Percentiles rank a stretch among this genome's conserved stretches.
These are phyloP conservation scores for Nesogale talazaci DNA, from an alignment of 2,113 vertebrate genomes.

Conservation along the genomic window DNA sequence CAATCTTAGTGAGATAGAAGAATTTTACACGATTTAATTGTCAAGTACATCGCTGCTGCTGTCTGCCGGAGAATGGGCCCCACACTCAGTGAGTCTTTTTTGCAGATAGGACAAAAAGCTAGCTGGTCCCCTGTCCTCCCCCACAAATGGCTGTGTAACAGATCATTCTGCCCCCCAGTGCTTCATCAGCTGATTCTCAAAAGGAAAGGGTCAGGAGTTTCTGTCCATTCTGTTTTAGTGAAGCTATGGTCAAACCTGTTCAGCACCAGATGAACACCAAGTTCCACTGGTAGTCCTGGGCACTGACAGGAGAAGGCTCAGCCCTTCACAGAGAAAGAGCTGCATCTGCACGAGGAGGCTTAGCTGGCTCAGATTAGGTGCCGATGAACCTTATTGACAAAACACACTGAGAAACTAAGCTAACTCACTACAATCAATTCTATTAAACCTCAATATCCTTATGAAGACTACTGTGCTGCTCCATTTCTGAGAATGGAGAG, in stretches of 20 bases:
- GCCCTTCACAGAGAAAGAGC: not conserved
- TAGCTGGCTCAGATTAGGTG: not conserved
- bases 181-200: not conserved
- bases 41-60: not conserved
- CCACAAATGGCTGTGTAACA: not conserved
- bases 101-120: not conserved
- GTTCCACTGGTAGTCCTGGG: not conserved
- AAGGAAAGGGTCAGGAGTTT: not conserved
- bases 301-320: not conserved
- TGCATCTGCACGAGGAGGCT: not conserved
- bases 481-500: slow-evolving; percentile 16
- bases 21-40: slow-evolving; percentile 36
- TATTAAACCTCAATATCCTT: slow-evolving; percentile 43
- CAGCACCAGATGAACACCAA: not conserved
- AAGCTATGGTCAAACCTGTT: not conserved
- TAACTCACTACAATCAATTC: slow-evolving; percentile 21
- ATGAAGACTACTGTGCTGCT: slow-evolving; percentile 41
- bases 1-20: not conserved
- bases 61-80: not conserved
- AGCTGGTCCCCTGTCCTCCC: not conserved
- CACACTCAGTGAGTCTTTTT: not conserved
- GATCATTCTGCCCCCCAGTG: not conserved
- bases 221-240: not conserved
- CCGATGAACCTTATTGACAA: slow-evolving; percentile 22
- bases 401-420: slow-evolving; percentile 43